phyloP scores from a whole-genome alignment of 2,113 vertebrate species.

The Bothrops jararaca region DNA sequence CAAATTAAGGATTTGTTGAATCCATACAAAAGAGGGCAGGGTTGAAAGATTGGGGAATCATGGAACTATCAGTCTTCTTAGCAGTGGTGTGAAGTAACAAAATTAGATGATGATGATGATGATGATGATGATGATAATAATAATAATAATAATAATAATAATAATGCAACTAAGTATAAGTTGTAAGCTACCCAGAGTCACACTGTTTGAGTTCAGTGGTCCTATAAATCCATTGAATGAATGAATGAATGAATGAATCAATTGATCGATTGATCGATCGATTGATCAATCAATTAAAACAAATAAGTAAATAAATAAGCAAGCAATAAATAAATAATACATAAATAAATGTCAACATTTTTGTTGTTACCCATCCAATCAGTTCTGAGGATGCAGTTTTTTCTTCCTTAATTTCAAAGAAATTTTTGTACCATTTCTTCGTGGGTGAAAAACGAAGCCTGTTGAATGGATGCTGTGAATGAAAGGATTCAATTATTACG shows the following conservation, averaged over 20 bases:
- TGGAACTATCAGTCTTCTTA: background rate
- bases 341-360: background rate
- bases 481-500: background rate
- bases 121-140: background rate
- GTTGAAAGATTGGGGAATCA: background rate
- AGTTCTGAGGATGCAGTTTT: constrained; percentile 68
- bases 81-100: background rate
- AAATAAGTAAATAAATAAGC: background rate
- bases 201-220: background rate
- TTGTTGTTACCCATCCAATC: constrained; percentile 64
- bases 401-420: constrained; percentile 75
- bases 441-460: constrained; percentile 55
- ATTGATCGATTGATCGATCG: no score
- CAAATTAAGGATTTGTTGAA: no score
- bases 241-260: no score
- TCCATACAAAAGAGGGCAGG: background rate
- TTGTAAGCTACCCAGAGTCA: background rate
- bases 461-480: background rate
- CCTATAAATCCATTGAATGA: background rate
- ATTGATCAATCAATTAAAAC: no score
- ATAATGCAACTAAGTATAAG: background rate
- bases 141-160: no score
- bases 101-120: background rate
- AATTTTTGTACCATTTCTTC: constrained; percentile 77
- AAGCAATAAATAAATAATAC: background rate